These are phyloP conservation scores for Empidonax traillii DNA, from an alignment of 2,113 vertebrate species.

Conservation along the genomic window DNA sequence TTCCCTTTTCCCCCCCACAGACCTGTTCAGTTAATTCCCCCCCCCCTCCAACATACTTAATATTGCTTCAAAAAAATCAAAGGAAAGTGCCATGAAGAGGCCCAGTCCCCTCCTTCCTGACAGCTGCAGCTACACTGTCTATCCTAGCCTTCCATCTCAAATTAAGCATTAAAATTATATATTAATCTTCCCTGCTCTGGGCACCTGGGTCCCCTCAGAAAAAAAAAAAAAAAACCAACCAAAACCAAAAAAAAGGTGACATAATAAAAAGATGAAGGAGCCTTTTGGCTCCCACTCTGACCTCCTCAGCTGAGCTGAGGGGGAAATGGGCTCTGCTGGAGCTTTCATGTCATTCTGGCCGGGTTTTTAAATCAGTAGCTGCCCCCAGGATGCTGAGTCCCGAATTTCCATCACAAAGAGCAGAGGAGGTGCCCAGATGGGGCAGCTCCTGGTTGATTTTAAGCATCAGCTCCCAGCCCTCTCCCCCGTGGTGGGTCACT, in stretches of 20 bases:
- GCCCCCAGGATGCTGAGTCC: neutral
- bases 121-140: neutral
- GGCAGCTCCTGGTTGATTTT: neutral
- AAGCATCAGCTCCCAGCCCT: neutral
- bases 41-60: neutral
- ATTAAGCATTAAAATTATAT: neutral
- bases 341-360: neutral
- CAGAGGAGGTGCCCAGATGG: constrained; percentile 18
- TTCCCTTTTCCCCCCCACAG: neutral
- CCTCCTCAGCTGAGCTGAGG: neutral
- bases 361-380: constrained; percentile 1
- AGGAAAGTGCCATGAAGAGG: neutral
- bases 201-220: neutral
- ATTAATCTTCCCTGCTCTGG: neutral
- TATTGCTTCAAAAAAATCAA: neutral
- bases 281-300: neutral
- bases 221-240: neutral
- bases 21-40: neutral
- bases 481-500: neutral
- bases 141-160: neutral
- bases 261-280: neutral
- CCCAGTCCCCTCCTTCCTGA: neutral
- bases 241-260: too few relatives aligned
- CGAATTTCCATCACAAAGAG: constrained; percentile 51
- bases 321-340: neutral